Evolutionary conservation across 2,113 vertebrate species (phyloP).

Genomic region (Hippopotamus amphibius): DNA sequence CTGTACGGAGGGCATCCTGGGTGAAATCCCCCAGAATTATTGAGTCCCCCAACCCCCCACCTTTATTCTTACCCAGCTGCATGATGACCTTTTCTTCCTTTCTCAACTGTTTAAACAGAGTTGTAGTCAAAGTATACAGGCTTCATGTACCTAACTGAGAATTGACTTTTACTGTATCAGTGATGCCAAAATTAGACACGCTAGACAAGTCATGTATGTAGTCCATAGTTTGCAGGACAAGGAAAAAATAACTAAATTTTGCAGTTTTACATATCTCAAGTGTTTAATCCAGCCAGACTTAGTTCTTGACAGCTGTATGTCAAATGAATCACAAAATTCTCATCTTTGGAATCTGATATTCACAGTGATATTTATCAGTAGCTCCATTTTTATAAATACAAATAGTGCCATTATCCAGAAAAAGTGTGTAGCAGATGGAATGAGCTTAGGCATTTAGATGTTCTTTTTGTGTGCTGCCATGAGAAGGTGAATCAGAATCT

Average conservation of each 20-base stretch:
- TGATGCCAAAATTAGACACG: not conserved
- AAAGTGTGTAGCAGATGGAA: slow-evolving; percentile 79
- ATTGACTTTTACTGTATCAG: not conserved
- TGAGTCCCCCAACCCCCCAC: not conserved
- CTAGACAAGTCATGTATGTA: rapidly evolving
- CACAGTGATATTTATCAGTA: slow-evolving; percentile 75
- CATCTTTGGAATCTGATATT: slow-evolving; percentile 78
- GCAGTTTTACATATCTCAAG: slow-evolving; percentile 16
- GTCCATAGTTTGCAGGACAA: not conserved
- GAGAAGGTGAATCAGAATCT: slow-evolving; percentile 68
- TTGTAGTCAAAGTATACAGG: not conserved
- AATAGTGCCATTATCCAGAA: slow-evolving; percentile 76
- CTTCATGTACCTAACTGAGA: not conserved
- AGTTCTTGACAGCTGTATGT: slow-evolving; percentile 72
- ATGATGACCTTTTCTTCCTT: not conserved
- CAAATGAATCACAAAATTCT: slow-evolving; percentile 76
- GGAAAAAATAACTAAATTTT: slow-evolving; percentile 15
- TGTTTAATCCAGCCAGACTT: slow-evolving; percentile 61
- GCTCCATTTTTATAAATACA: slow-evolving; percentile 81
- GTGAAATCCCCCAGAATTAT: slow-evolving; percentile 75
- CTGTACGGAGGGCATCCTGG: slow-evolving; percentile 65
- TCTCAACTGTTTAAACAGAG: not conserved
- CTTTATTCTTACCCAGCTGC: slow-evolving; percentile 31
- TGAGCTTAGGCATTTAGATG: slow-evolving; percentile 79
- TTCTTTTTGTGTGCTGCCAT: slow-evolving; percentile 70